Base-by-base conservation (phyloP, 2,113 vertebrate genomes). In the Odobenus rosmarus region DNA sequence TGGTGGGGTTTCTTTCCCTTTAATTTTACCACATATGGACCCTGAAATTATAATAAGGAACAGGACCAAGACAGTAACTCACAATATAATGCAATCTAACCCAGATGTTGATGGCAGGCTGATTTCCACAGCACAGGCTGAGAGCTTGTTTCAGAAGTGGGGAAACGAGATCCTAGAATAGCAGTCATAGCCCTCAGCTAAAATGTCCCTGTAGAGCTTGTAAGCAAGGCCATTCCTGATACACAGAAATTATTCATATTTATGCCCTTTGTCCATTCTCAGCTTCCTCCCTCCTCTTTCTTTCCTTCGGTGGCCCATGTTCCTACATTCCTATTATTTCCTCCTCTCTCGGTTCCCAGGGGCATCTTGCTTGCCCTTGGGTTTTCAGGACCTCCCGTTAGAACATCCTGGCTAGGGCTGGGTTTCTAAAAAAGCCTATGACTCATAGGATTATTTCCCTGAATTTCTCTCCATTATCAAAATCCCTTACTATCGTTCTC, bases 361-460 rank as follows among this genome's bases (percentile, higher is more conserved):
- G 95, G 36, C 31, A 39, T 53, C 59, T 88, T 0, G 2, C 10
- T 46, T 0, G 10, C 46, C 42, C 24, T 21, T 91, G 11, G 5
- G 26, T 42, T 90, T 59, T 71, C 12, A 64, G 57, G 12, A 64
- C 19, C 79, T 9, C 16, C 55, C 33, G 4, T 33, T 89, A 49
- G 31, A 86, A 64, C 64, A 72, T 15, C 12, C 15, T n/a, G 13
- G 59, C 23, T 61, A 23, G 18, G 4, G 36, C 51, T 11, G 0
- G n/a, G 19, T 92, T 96, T 95, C 84, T 95, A 67, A 94, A 90
- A 90, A 91, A 36, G 26, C 5, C 9, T 71, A 49, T 69, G 92
- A 64, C 42, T 77, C 28, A 83, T 16, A 12, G 10, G 18, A 12
- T 24, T 59, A 39, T 85, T 81, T 93, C 62, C 55, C 12, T 59